Evolutionary conservation across 2,113 vertebrate genomes (phyloP).

Genomic region (Eira barbara): DNA sequence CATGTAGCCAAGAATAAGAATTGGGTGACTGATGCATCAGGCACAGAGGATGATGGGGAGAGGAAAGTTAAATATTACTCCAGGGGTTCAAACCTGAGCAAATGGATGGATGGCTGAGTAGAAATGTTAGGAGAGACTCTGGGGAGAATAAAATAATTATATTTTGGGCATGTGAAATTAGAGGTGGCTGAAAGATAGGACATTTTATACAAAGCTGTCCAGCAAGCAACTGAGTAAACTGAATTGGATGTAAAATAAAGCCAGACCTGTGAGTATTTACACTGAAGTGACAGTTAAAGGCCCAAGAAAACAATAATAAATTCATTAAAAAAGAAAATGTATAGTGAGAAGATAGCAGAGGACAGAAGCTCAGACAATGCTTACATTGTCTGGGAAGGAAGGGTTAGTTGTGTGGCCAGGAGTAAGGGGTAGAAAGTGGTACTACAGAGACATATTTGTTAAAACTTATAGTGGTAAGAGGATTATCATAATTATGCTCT

Average conservation of each 20-base stretch:
- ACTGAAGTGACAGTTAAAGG: neutral
- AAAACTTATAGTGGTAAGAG: conserved; percentile 12
- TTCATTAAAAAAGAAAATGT: neutral
- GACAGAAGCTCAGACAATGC: neutral
- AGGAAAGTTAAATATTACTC: neutral
- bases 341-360: neutral
- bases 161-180: neutral
- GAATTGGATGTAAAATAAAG: neutral
- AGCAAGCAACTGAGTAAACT: neutral
- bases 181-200: neutral
- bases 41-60: neutral
- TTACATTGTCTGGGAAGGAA: neutral
- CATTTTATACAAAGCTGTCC: neutral
- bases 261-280: neutral
- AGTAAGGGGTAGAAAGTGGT: neutral
- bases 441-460: neutral
- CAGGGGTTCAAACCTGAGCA: neutral
- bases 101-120: neutral
- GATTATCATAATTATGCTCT: neutral
- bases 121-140: neutral
- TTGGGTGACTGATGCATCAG: neutral
- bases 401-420: neutral
- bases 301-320: neutral
- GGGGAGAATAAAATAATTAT: conserved; percentile 9
- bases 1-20: neutral